Evolutionary conservation across 1,140 invertebrate species (phyloP), one percentile per base, ranked within the genome.

Genomic region (Akabosia matsudoensis): DNA sequence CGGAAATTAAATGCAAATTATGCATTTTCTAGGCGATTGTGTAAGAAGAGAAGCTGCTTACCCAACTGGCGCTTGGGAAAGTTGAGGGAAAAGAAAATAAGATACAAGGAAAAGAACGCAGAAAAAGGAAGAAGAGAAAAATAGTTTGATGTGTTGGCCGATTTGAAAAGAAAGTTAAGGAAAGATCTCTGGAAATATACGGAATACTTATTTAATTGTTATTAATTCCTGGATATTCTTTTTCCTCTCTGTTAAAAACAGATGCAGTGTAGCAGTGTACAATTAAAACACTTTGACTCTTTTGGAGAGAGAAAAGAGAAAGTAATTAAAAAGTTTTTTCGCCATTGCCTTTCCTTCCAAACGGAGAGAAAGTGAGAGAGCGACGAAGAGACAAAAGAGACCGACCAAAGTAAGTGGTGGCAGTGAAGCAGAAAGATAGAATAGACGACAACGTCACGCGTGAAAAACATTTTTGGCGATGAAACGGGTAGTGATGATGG

Each of bases 1-100:
- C 4, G 54, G 61, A 67, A 67, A 67, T 67, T 67, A 67, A 67
- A 67, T 67, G 61, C 61, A 67, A 67, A 67, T 67, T 67, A 67
- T 67, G 61, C 61, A 67, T 67, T 67, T 67, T 67, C 24, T 56
- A 45, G 37, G 7, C 37, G 7, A 18, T 18, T 10, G 37, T 7
- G 37, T 45, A 45, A 10, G 37, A 45, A 45, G 37, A 7, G 37
- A 45, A 45, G 37, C 31, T 67, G 61, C 22, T 67, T 7, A 7
- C n/a, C 24, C 54, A 61, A 61, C 54, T 61, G 54, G 61, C 28
- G 37, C 37, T 45, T 18, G 37, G 18, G 7, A 45, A 45, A 45
- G 7, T 45, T 18, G 7, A 18, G 37, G 7, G 7, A 18, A 45
- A 45, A 45, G 7, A 45, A 18, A 45, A 45, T 7, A 45, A 18